Percentiles rank a stretch among this genome's conserved stretches.
phyloP scores from a whole-genome alignment of 2,888 invertebrate genomes.

The Invenusta paracnida region DNA sequence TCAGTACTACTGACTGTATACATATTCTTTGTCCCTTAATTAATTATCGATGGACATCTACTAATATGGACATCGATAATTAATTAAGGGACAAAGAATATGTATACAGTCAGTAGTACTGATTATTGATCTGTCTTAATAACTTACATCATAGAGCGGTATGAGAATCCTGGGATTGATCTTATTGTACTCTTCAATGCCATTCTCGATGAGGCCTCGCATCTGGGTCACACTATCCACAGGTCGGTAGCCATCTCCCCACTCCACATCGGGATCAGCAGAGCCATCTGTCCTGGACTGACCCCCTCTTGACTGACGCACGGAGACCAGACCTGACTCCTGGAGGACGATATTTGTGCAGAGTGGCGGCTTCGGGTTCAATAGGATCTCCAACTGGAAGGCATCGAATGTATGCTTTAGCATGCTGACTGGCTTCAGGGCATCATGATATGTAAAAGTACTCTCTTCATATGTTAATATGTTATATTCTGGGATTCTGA shows the following conservation, averaged over 20 bases:
- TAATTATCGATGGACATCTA: no score
- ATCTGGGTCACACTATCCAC: constrained; percentile 43
- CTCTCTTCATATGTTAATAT: no score
- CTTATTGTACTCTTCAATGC: constrained; percentile 59
- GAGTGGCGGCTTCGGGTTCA: constrained; percentile 51
- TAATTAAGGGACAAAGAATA: no score
- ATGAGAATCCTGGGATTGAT: constrained; percentile 56
- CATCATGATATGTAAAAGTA: no score
- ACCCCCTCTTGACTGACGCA: constrained; percentile 48
- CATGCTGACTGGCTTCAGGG: no score
- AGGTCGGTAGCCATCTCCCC: constrained; percentile 40
- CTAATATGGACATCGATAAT: no score
- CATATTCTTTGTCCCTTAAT: no score
- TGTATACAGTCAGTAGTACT: no score
- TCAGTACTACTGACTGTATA: no score
- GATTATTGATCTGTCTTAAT: no score
- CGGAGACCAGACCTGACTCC: constrained; percentile 55
- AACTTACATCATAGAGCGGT: constrained; percentile 53
- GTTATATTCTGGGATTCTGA: neutral
- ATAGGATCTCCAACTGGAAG: constrained; percentile 52
- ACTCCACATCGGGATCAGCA: constrained; percentile 48
- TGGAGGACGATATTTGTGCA: constrained; percentile 58
- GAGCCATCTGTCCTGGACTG: no score
- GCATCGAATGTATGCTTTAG: no score
- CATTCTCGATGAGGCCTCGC: constrained; percentile 51